phyloP scores from a whole-genome alignment of 1,140 invertebrate species.

The Zaprionus lachaisei region DNA sequence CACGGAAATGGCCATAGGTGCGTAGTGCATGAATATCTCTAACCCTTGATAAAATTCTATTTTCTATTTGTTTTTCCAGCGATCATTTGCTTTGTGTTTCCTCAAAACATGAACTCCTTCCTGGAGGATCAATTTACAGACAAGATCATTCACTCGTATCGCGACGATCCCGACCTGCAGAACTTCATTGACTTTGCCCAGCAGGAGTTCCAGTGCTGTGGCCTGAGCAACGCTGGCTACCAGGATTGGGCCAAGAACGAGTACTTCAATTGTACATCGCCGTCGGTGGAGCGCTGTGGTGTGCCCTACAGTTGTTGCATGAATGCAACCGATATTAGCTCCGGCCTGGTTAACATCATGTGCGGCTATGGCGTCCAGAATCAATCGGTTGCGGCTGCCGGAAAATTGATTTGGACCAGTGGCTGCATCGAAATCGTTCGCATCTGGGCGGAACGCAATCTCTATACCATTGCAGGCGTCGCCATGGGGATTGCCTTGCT shows the following conservation, averaged over 20 bases:
- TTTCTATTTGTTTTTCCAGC: constrained; percentile 84
- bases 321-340: constrained; percentile 94
- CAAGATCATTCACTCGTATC: constrained; percentile 92
- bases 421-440: constrained; percentile 95
- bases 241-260: constrained; percentile 97
- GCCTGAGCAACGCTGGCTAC: constrained; percentile 94
- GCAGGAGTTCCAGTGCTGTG: constrained; percentile 96
- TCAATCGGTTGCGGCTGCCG: constrained; percentile 92
- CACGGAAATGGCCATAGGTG: constrained; percentile 91
- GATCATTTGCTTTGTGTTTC: constrained; percentile 96
- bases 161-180: constrained; percentile 95
- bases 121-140: constrained; percentile 94
- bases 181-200: constrained; percentile 98
- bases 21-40: not conserved
- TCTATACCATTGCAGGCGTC: constrained; percentile 94
- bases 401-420: constrained; percentile 94
- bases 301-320: constrained; percentile 98
- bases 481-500: constrained; percentile 92
- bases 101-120: constrained; percentile 92
- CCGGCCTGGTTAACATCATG: constrained; percentile 95
- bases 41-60: not conserved
- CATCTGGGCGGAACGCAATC: constrained; percentile 92
- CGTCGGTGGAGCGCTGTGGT: constrained; percentile 95
- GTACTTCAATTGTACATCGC: constrained; percentile 96
- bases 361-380: constrained; percentile 94